These are phyloP conservation scores for Rhagophthalmus giganteus DNA, from an alignment of 2,888 invertebrate species.

Conservation along the genomic window DNA sequence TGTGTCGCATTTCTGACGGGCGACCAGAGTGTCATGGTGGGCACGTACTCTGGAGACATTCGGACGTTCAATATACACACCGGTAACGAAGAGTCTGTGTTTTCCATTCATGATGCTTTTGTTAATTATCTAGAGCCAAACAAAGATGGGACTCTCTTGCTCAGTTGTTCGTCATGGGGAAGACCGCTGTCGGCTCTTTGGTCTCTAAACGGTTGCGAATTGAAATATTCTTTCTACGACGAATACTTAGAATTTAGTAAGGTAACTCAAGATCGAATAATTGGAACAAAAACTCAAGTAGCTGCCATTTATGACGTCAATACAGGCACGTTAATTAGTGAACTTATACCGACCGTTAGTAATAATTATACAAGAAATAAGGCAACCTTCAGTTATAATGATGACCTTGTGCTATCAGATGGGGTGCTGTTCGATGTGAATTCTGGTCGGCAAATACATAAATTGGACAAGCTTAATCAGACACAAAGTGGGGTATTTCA, in stretches of 20 bases:
- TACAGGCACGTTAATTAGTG: constrained; percentile 73
- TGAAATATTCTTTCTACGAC: constrained; percentile 76
- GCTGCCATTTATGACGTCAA: constrained; percentile 89
- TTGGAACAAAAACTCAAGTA: constrained; percentile 84
- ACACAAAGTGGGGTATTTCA: constrained; percentile 94
- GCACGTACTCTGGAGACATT: constrained; percentile 89
- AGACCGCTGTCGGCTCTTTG: constrained; percentile 81
- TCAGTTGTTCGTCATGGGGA: constrained; percentile 86
- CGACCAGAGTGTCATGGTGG: constrained; percentile 68
- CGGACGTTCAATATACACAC: constrained; percentile 84
- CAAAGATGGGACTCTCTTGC: constrained; percentile 73
- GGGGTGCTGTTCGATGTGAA: constrained; percentile 95
- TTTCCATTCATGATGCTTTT: constrained; percentile 84
- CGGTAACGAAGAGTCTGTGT: constrained; percentile 77
- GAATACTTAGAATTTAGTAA: constrained; percentile 93
- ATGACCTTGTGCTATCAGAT: constrained; percentile 92
- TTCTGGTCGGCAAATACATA: constrained; percentile 86
- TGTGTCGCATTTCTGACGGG: constrained; percentile 58
- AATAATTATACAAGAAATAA: constrained; percentile 93
- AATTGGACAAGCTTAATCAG: constrained; percentile 96
- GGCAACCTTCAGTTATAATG: constrained; percentile 92
- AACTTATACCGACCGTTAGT: constrained; percentile 77
- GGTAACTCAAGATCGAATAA: constrained; percentile 77
- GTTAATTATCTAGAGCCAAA: constrained; percentile 78
- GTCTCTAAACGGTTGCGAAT: constrained; percentile 68